Evolutionary conservation across 2,888 invertebrate genomes (phyloP), one percentile per base, ranked within the genome.

Genomic region (Scelioninae gen. 2): DNA sequence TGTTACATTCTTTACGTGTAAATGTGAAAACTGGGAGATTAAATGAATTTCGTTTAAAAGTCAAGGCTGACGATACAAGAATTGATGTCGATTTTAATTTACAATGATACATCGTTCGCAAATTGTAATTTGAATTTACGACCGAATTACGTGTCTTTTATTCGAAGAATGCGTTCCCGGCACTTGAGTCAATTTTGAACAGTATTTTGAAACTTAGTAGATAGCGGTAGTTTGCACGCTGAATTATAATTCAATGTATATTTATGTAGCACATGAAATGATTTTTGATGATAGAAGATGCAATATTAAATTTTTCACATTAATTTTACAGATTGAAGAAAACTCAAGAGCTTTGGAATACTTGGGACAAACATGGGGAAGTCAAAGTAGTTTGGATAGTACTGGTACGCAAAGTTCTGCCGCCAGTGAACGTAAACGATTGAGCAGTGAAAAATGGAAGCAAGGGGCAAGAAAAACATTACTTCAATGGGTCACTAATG

Each of bases 401-500:
- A 91, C 92, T 74, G 91, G 93, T 68, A 92, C 92, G 48, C 90
- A 91, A 53, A 89, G 90, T 0, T 92, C 92, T 45, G 91, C 91
- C 2, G 84, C 87, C 75, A 89, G 82, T 76, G 82, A 85, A 75
- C 77, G 85, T 48, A 88, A 87, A 83, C 88, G 89, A 78, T 79
- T 87, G 57, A 88, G 87, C 80, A 90, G 88, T 84, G 91, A 92
- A 79, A 90, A 90, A 86, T 94, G 94, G 93, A 95, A 94, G 85
- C 93, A 93, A 84, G 95, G 96, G 48, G 97, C 97, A 65, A 92
- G 94, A 85, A 96, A 96, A 87, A 96, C 96, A 18, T 88, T 98
- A 74, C 88, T 98, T 73, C 93, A 95, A 81, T 98, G 97, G 97
- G 97, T 97, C 72, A 94, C 96, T 78, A 96, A 95, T 84, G 94